Percentiles rank a stretch among this genome's conserved stretches.
These are phyloP conservation scores for Apeltes quadracus DNA, from an alignment of 2,113 vertebrate species.

Conservation along the genomic window DNA sequence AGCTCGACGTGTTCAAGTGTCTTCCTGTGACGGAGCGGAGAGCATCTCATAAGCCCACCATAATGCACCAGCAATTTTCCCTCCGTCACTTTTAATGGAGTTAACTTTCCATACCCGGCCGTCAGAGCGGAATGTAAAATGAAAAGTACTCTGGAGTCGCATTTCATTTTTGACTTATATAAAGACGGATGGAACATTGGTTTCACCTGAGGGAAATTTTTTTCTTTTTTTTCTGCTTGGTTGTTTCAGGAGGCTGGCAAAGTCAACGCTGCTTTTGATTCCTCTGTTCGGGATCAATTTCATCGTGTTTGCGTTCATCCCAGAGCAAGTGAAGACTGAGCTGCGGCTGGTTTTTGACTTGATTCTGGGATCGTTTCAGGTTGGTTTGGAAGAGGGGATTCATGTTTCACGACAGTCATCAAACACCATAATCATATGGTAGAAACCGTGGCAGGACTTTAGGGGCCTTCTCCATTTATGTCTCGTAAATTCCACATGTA, in stretches of 20 bases:
- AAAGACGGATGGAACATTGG: conserved; percentile 39
- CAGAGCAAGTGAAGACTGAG: conserved; percentile 87
- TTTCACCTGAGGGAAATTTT: conserved; percentile 17
- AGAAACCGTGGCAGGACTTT: conserved; percentile 26
- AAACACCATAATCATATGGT: not conserved
- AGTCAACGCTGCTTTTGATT: conserved; percentile 96
- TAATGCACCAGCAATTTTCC: conserved; percentile 54
- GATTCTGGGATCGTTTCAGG: conserved; percentile 94
- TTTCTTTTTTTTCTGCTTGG: conserved; percentile 34
- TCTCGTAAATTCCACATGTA: not conserved
- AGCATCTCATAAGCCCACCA: conserved; percentile 38
- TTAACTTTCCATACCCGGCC: conserved; percentile 12
- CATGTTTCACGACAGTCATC: not conserved
- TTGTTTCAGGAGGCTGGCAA: conserved; percentile 89
- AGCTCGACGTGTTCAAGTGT: conserved; percentile 33
- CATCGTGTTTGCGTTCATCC: conserved; percentile 94
- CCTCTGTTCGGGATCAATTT: conserved; percentile 97
- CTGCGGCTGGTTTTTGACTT: conserved; percentile 91
- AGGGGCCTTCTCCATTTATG: conserved; percentile 9
- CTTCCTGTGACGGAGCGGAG: conserved; percentile 52
- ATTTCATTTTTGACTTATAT: conserved; percentile 47
- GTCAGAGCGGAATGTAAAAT: conserved; percentile 48
- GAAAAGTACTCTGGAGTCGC: conserved; percentile 34
- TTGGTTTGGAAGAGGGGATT: conserved; percentile 55
- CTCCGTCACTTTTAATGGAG: conserved; percentile 50